phyloP scores from a whole-genome alignment of 1,140 invertebrate genomes.

The Cyclargus thomasi region DNA sequence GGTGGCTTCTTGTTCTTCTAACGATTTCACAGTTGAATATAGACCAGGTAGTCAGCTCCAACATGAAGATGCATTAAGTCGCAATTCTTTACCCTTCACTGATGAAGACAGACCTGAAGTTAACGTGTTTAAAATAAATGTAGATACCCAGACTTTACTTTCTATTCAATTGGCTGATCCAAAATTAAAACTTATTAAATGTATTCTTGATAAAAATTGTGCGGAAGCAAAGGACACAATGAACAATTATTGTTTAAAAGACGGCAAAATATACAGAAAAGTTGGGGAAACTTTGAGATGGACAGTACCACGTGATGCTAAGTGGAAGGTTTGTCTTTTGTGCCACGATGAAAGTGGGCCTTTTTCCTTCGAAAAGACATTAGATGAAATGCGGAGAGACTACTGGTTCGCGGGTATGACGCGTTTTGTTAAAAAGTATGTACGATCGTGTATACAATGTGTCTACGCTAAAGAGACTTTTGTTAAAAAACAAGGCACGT shows the following conservation, averaged over 20 bases:
- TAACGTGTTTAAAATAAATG: neutral
- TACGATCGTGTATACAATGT: neutral
- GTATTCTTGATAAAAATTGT: conserved; percentile 6
- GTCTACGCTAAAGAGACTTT: neutral
- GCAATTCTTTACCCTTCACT: conserved; percentile 24
- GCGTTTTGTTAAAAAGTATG: conserved; percentile 10
- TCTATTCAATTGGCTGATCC: conserved; percentile 11
- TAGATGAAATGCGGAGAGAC: conserved; percentile 14
- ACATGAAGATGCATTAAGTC: conserved; percentile 51
- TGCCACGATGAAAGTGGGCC: conserved; percentile 9
- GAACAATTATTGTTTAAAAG: conserved; percentile 13
- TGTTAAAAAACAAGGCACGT: neutral
- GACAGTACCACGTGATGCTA: conserved; percentile 4
- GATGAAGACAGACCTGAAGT: neutral
- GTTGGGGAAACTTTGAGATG: neutral
- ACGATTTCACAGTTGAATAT: conserved; percentile 45
- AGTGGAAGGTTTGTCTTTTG: conserved; percentile 7
- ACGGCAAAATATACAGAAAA: conserved; percentile 15
- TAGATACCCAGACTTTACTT: neutral
- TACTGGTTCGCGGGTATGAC: conserved; percentile 8
- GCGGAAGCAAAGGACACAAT: neutral
- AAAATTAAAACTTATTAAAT: conserved; percentile 11
- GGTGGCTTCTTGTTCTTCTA: conserved; percentile 47
- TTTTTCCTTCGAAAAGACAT: conserved; percentile 9
- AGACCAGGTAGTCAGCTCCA: conserved; percentile 28